Conservation (phyloP, 2,113 vertebrate species). For the Anser brachyrhynchus region DNA sequence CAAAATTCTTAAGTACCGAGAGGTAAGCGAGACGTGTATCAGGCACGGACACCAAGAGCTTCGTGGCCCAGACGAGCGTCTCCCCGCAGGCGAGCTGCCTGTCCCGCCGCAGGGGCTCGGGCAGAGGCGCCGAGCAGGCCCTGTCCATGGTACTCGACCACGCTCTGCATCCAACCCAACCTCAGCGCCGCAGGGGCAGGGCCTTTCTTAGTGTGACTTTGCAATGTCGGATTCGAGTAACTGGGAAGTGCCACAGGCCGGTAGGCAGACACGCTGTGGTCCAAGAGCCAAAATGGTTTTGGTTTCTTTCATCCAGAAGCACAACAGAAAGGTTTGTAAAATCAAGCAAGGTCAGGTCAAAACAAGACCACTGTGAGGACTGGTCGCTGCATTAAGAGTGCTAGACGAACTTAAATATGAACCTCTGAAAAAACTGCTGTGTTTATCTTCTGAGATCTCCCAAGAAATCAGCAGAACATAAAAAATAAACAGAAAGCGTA, state of each 20-base stretch:
- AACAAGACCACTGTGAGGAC: background rate
- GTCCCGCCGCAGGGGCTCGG: background rate
- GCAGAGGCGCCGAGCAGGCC: background rate
- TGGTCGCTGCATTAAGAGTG: background rate
- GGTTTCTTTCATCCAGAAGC: background rate
- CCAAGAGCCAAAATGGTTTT: background rate
- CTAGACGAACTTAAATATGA: background rate
- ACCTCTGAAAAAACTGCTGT: background rate
- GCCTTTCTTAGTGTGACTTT: background rate
- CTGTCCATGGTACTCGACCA: conserved; percentile 61
- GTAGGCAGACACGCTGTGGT: background rate
- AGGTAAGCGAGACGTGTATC: background rate
- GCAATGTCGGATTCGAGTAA: background rate
- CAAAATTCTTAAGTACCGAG: background rate
- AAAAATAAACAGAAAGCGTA: background rate
- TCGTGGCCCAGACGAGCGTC: rapidly evolving
- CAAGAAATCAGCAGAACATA: background rate
- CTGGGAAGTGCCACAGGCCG: background rate
- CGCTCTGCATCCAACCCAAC: rapidly evolving
- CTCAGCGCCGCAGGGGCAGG: background rate
- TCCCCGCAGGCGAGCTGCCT: background rate
- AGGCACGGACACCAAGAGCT: background rate
- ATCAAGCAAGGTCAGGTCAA: background rate
- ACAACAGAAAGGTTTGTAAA: background rate
- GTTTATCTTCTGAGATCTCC: background rate